Conservation (phyloP, 2,113 vertebrate species). For the Hassar affinis region DNA sequence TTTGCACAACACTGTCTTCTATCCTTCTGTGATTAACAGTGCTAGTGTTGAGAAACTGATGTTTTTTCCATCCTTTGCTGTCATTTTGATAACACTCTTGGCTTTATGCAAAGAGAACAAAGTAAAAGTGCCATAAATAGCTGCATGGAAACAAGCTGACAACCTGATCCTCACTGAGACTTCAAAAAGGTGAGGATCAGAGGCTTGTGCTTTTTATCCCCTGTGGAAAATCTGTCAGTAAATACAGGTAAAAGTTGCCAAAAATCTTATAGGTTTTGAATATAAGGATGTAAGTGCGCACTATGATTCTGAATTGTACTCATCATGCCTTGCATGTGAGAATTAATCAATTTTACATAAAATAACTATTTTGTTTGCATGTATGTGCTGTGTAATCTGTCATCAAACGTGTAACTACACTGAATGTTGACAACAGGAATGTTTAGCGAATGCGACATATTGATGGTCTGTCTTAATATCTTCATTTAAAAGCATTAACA, state of each 20-base stretch:
- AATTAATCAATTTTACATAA: not conserved
- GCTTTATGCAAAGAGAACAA: constrained; percentile 63
- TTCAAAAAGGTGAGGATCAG: not conserved
- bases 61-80: not conserved
- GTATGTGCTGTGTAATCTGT: not conserved
- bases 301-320: not conserved
- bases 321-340: not conserved
- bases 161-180: constrained; percentile 23
- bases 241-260: not conserved
- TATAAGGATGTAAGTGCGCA: not conserved
- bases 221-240: not conserved
- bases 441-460: not conserved
- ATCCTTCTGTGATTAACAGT: not conserved
- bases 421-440: not conserved
- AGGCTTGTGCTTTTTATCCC: not conserved
- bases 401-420: not conserved
- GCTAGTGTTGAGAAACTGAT: not conserved
- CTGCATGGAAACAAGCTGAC: constrained; percentile 51
- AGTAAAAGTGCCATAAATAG: constrained; percentile 73
- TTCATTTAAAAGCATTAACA: not conserved
- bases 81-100: constrained; percentile 29
- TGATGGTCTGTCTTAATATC: not conserved
- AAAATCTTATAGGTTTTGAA: not conserved
- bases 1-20: not conserved
- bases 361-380: not conserved